A percentile compares a stretch with the other conserved stretches of the same genome.
Evolutionary conservation across 2,113 vertebrate genomes (phyloP).

Genomic region (Plestiodon gilberti): DNA sequence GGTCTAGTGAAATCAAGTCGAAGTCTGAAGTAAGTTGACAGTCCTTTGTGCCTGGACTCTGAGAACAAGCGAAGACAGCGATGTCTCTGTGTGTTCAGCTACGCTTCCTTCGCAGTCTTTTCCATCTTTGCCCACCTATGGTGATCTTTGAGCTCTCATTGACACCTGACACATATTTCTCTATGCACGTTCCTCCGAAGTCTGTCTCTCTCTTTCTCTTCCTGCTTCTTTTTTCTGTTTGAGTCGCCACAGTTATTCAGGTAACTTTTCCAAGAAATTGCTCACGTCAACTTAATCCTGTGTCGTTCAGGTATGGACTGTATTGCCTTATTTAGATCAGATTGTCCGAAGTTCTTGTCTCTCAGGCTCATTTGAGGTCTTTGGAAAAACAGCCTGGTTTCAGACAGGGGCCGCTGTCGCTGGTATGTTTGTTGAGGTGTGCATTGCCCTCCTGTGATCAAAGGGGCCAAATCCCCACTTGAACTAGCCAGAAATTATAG

Average conservation of each 20-base stretch:
- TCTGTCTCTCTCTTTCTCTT: fast-evolving
- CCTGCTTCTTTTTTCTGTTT: background rate
- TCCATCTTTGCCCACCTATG: background rate
- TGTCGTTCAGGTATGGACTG: background rate
- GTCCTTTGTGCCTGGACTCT: background rate
- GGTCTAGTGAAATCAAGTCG: too few relatives aligned
- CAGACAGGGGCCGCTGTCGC: background rate
- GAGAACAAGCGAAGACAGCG: background rate
- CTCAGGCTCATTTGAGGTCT: conserved; percentile 32
- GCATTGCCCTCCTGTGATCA: background rate
- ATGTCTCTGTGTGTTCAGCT: conserved; percentile 3
- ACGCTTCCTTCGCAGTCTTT: background rate
- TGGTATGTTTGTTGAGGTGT: background rate
- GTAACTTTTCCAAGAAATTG: conserved; percentile 46
- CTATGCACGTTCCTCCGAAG: background rate
- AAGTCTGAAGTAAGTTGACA: background rate
- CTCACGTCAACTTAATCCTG: conserved; percentile 49
- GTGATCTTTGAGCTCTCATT: conserved; percentile 28
- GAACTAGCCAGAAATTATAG: background rate
- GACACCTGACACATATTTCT: background rate
- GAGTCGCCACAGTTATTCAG: background rate
- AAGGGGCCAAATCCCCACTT: background rate
- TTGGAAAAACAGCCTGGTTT: conserved; percentile 36
- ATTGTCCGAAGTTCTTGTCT: conserved; percentile 15
- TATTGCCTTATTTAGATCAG: conserved; percentile 37